Evolutionary conservation across 2,888 invertebrate species (phyloP), one percentile per base, ranked within the genome.

Genomic region (Clitarchus hookeri): DNA sequence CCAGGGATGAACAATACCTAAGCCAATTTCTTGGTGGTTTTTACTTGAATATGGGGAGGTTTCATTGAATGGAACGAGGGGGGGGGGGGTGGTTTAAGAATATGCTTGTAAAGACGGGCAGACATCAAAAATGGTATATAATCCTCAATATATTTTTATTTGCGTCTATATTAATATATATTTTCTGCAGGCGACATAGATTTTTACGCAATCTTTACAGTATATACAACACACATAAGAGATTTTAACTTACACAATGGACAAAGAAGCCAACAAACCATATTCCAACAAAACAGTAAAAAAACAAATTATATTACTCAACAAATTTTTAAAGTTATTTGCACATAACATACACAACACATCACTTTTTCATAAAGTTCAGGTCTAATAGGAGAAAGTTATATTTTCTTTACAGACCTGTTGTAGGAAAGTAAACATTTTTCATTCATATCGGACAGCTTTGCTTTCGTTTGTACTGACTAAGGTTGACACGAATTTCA

Each of bases 101-200:
- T 36, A 36, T 36, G 36, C 36, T 36, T 36, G 36, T 36, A 36
- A 36, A 36, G 36, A 36, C 36, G 36, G 36, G 36, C 36, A 36
- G 36, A 36, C 36, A 3, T 4, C 36, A 65, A n/a, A 19, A 1
- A n/a, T 65, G 23, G 23, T 23, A 65, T n/a, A 65, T n/a, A 65
- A n/a, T 65, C n/a, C 19, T 65, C n/a, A 65, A 65, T 65, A 65
- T 65, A 65, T 65, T 65, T 48, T 65, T 65, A 65, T 65, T 65
- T 65, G 65, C 65, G n/a, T 65, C 65, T 65, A 65, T 65, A 65
- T 65, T 65, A 65, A 65, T 65, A 65, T 65, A 65, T 65, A 65
- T 65, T 65, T 65, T 65, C 65, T 65, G 65, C 65, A 65, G 65
- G 65, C 65, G n/a, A 65, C 65, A 65, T 65, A 65, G 19, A 65